phyloP scores from a whole-genome alignment of 2,113 vertebrate genomes.

The Micronisus gabar region DNA sequence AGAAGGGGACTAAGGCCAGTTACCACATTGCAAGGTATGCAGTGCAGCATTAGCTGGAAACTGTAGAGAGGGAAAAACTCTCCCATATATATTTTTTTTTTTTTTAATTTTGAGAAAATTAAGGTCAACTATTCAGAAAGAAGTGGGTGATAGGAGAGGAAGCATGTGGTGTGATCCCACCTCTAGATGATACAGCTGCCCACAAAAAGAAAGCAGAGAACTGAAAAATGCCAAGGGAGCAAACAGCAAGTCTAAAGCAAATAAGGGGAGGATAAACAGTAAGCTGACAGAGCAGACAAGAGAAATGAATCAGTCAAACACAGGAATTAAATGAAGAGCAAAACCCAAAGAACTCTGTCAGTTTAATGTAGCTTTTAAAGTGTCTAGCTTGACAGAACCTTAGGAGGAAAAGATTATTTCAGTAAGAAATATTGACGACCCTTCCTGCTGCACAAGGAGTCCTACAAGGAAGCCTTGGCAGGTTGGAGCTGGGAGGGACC shows the following conservation, averaged over 20 bases:
- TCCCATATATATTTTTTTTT: background rate
- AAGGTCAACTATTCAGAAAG: background rate
- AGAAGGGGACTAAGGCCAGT: background rate
- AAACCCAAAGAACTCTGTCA: background rate
- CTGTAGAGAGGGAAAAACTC: background rate
- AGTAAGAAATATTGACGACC: background rate
- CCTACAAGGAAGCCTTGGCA: background rate
- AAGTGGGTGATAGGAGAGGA: background rate
- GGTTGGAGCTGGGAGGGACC: background rate
- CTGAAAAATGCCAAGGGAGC: background rate
- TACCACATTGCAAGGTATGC: background rate
- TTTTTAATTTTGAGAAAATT: background rate
- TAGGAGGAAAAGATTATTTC: background rate
- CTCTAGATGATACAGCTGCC: background rate
- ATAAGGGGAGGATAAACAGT: background rate
- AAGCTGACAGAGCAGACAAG: background rate
- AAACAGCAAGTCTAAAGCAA: background rate
- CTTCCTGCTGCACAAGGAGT: background rate
- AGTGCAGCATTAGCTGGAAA: background rate
- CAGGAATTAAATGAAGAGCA: background rate
- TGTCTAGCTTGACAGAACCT: background rate
- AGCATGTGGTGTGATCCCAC: background rate
- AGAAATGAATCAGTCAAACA: slow-evolving; percentile 7
- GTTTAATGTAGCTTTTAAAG: background rate
- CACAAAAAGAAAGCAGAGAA: background rate